Conservation (phyloP, 2,888 invertebrate genomes). For the Argyra leucocephala region DNA sequence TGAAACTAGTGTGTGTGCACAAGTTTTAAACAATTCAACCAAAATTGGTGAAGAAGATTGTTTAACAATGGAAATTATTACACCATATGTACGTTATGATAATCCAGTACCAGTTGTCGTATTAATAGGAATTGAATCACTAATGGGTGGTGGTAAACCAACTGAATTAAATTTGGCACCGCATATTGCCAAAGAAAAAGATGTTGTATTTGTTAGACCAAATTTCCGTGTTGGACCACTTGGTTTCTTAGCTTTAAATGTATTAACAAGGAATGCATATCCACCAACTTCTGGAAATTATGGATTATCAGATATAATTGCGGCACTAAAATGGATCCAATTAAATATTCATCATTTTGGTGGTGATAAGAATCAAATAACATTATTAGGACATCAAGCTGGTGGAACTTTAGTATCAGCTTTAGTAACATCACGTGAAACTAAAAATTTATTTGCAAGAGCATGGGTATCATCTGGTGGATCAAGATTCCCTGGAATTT, state of each 20-base stretch:
- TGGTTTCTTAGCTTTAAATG: conserved; percentile 70
- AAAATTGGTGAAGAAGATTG: conserved; percentile 71
- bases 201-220: conserved; percentile 77
- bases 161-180: conserved; percentile 64
- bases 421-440: conserved; percentile 50
- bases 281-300: conserved; percentile 77
- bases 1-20: conserved; percentile 58
- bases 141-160: conserved; percentile 71
- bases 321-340: conserved; percentile 69
- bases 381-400: conserved; percentile 73
- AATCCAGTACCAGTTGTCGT: conserved; percentile 74
- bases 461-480: conserved; percentile 75
- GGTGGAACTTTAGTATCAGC: conserved; percentile 77
- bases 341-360: conserved; percentile 76
- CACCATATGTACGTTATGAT: conserved; percentile 70
- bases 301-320: conserved; percentile 69
- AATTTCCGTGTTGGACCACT: conserved; percentile 71
- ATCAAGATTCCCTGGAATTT: conserved; percentile 59
- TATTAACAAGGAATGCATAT: conserved; percentile 58
- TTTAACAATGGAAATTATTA: conserved; percentile 69
- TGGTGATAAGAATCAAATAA: conserved; percentile 67
- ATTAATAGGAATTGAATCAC: conserved; percentile 66
- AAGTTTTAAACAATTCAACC: conserved; percentile 57
- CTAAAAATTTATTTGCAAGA: conserved; percentile 59
- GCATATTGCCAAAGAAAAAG: conserved; percentile 62